phyloP scores from a whole-genome alignment of 2,888 invertebrate genomes.

The Andrena haemorrhoa region DNA sequence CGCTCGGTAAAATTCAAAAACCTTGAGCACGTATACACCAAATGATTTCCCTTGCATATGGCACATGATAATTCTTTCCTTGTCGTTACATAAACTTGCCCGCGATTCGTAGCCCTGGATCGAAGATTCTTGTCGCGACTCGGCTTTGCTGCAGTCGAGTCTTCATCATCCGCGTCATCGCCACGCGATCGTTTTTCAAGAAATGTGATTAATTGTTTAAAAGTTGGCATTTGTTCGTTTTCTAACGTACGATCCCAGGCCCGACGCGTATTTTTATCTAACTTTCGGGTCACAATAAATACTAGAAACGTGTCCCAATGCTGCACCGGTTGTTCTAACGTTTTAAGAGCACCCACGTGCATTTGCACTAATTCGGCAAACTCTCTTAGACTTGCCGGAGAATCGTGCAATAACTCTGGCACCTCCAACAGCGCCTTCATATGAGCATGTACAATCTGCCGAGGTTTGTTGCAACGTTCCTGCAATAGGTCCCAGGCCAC shows the following conservation, averaged over 20 bases:
- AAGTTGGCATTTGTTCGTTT: not conserved
- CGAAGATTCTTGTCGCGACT: not conserved
- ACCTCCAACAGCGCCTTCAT: not conserved
- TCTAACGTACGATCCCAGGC: not conserved
- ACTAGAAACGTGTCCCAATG: not conserved
- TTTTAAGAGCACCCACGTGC: not conserved
- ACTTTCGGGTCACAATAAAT: not conserved
- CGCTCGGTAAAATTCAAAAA: not conserved
- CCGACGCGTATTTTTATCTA: not conserved
- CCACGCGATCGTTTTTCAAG: not conserved
- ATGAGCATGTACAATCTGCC: not conserved
- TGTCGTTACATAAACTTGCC: not conserved
- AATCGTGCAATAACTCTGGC: not conserved
- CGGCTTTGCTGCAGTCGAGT: not conserved
- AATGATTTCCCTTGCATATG: conserved; percentile 1
- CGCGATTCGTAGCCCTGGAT: not conserved
- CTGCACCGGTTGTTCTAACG: not conserved
- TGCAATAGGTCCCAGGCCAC: not conserved
- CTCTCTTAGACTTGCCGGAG: not conserved
- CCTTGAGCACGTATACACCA: not conserved
- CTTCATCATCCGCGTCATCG: not conserved
- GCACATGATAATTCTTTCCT: not conserved
- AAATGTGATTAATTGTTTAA: not conserved
- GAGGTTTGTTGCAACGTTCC: not conserved
- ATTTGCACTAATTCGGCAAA: not conserved